Base-by-base conservation (phyloP, 2,888 invertebrate species). In the Tenthredo livida region DNA sequence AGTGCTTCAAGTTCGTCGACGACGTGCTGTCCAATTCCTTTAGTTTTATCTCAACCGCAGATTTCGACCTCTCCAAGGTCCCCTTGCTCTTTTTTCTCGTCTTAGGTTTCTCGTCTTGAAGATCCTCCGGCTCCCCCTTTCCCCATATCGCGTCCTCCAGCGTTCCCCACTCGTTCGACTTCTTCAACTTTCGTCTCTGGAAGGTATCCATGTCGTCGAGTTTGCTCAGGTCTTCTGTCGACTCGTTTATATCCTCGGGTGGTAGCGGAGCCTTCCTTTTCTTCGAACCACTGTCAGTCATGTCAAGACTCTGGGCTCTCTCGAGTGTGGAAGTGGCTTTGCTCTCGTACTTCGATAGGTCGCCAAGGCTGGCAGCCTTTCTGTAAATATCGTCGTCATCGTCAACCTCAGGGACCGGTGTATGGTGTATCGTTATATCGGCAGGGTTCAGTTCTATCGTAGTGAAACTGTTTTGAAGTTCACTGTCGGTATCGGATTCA, bases 221-320 rank as follows among this genome's bases (percentile, higher is more conserved):
- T 43, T 92, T 93, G 4, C 91, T 92, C 4, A 92, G 85, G 85
- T 93, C 93, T 47, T 93, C 93, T 0, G 92, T 92, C 0, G 92
- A 92, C 58, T 93, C 93, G 54, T 91, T 90, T 2, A 93, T 92
- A 54, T 93, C 93, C 25, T 93, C 93, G 0, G 93, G 91, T 0
- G 93, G 93, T 50, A 95, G 94, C 89, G 96, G 95, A 0, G 96
- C 96, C 92, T 96, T 96, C 40, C 96, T 94, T 89, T 96, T 96
- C 89, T 96, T 96, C 75, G 95, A 94, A 7, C 93, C 93, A 0
- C 94, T 91, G 83, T 95, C 95, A 1, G 96, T 96, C 92, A 97
- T 96, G 88, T 97, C 97, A 70, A 97, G 93, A 89, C 97, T 97
- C 91, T 97, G 97, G 0, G 97, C 97, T 87, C 97, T 94, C 93